phyloP scores from a whole-genome alignment of 2,888 invertebrate genomes.

The Pyralis farinalis region DNA sequence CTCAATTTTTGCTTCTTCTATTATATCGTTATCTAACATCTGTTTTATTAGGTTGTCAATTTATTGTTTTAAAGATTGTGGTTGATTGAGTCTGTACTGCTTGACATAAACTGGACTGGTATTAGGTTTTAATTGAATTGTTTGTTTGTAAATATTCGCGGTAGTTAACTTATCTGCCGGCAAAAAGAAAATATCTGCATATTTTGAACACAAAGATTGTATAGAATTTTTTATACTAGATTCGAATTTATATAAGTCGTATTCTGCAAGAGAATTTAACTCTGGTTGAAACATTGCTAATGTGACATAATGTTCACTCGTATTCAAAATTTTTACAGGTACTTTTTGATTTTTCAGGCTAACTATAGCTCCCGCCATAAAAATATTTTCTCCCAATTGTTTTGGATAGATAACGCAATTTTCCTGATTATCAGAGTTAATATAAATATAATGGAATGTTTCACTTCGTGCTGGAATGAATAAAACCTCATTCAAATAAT shows the following conservation, averaged over 20 bases:
- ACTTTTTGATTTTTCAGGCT: conserved; percentile 16
- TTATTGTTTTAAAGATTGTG: conserved; percentile 16
- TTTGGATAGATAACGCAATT: conserved; percentile 17
- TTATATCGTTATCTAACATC: conserved; percentile 18
- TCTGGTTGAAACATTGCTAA: conserved; percentile 12
- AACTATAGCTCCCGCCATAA: conserved; percentile 14
- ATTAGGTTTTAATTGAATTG: conserved; percentile 17
- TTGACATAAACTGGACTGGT: conserved; percentile 15
- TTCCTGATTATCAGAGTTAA: conserved; percentile 1
- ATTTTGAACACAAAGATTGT: conserved; percentile 20
- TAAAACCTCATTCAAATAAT: background rate
- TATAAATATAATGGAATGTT: conserved; percentile 13
- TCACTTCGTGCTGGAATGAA: conserved; percentile 1
- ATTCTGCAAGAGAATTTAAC: conserved; percentile 1
- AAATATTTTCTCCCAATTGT: conserved; percentile 18
- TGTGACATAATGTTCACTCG: conserved; percentile 11
- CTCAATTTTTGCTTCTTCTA: conserved; percentile 13
- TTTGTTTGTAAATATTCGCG: conserved; percentile 16
- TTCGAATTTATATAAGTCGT: conserved; percentile 16
- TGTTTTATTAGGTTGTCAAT: conserved; percentile 17
- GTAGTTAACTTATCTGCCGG: conserved; percentile 17
- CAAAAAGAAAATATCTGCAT: conserved; percentile 20
- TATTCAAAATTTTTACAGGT: conserved; percentile 20
- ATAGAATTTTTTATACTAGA: conserved; percentile 16
- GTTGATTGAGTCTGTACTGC: conserved; percentile 21